Evolutionary conservation across 2,888 invertebrate species (phyloP).

Genomic region (Barypeithes pellucidus): DNA sequence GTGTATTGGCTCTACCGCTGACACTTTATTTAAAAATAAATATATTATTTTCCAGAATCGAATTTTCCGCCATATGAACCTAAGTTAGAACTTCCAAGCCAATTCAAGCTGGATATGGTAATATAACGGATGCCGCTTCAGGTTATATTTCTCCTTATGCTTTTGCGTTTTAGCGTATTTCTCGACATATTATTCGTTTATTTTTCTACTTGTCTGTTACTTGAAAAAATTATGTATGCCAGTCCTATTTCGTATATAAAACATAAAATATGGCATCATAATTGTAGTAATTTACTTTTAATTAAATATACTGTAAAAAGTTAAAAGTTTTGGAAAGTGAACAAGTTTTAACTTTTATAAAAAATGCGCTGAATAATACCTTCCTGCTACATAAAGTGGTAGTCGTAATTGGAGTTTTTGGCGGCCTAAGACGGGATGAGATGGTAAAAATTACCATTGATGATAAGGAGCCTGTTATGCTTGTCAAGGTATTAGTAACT

Average conservation of each 20-base stretch:
- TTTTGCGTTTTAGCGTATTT: conserved; percentile 13
- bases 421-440: too few species aligned
- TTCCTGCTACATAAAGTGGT: too few species aligned
- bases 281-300: too few species aligned
- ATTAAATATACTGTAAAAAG: too few species aligned
- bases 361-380: too few species aligned
- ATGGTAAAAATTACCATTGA: too few species aligned
- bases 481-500: too few species aligned
- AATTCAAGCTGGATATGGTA: conserved; percentile 10
- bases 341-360: too few species aligned
- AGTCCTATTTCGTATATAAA: background rate
- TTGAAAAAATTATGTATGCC: background rate
- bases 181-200: background rate
- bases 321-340: too few species aligned
- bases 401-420: too few species aligned
- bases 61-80: conserved; percentile 9
- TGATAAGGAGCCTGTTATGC: too few species aligned
- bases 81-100: conserved; percentile 4
- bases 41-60: conserved; percentile 10
- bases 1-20: background rate
- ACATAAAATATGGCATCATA: too few species aligned
- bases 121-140: conserved; percentile 5
- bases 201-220: conserved; percentile 12
- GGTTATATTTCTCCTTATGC: conserved; percentile 8
- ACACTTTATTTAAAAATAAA: background rate